Percentiles rank a stretch among this genome's conserved stretches.
phyloP scores from a whole-genome alignment of 2,113 vertebrate genomes.

The Oenanthe oenanthe region DNA sequence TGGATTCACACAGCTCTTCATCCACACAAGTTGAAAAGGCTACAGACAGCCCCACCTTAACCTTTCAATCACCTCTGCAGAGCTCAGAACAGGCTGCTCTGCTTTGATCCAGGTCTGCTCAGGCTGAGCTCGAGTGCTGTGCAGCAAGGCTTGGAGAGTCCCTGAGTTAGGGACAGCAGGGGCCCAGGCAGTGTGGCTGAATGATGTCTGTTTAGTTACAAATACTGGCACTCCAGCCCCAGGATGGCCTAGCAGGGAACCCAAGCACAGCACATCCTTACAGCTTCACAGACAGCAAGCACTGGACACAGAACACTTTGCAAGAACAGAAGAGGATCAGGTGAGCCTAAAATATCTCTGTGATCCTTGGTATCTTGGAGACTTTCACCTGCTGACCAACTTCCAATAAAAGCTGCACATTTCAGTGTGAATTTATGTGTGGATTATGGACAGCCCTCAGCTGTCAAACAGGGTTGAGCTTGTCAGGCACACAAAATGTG shows the following conservation, averaged over 20 bases:
- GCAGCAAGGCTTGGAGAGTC: neutral
- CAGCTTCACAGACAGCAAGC: neutral
- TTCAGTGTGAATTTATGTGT: neutral
- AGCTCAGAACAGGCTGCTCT: neutral
- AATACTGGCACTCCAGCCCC: fast-evolving
- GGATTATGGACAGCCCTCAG: neutral
- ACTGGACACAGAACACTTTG: neutral
- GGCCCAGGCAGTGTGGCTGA: neutral
- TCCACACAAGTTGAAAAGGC: too few species aligned
- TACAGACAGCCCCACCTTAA: neutral
- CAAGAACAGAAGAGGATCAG: neutral
- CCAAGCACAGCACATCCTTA: neutral
- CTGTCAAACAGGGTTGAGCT: neutral
- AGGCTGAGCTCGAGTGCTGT: fast-evolving
- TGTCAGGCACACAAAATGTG: neutral
- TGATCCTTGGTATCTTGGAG: neutral
- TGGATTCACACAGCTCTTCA: neutral
- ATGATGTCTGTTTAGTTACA: fast-evolving
- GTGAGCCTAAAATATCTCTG: neutral
- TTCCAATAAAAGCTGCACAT: neutral
- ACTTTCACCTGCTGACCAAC: neutral
- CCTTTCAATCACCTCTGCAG: neutral
- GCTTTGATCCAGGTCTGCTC: neutral
- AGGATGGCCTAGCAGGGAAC: neutral
- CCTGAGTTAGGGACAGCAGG: neutral